Evolutionary conservation across 2,888 invertebrate species (phyloP), one percentile per base, ranked within the genome.

Genomic region (Vandiemenella viatica): DNA sequence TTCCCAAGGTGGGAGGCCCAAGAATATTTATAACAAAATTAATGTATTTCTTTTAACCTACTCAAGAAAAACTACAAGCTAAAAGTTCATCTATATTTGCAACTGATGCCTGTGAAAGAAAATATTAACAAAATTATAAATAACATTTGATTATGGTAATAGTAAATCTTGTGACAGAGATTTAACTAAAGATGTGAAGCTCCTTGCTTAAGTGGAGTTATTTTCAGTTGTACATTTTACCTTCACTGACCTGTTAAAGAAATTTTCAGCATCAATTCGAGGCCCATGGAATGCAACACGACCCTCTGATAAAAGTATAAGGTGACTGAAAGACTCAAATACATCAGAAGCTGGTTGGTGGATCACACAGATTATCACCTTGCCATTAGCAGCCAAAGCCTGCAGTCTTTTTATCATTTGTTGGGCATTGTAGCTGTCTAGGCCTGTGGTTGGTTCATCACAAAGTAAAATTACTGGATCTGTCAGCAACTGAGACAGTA

Each of bases 391-490:
- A 6, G 66, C 58, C 47, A 61, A 61, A 53, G 49, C 53, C 52
- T 51, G 66, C 41, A 65, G 55, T 6, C 68, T 65, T 47, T 67
- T 63, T 10, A 75, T 65, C 4, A 77, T 71, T 52, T 64, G 70
- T 55, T 68, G 66, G 2, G 77, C 75, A 69, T 74, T 74, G 57
- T 67, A 75, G 1, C 73, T 72, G 59, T 78, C 77, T 23, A 77
- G 61, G 15, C 77, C 75, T 46, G 70, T 67, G 0, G 72, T 74
- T 0, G 73, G 74, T 56, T 75, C 74, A 55, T 75, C 75, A 58
- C 72, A 73, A 58, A 75, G 73, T 55, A 75, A 58, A 20, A 75
- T 57, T 4, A 70, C 63, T 2, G 75, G 75, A 58, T 75, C 72
- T 2, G 72, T 73, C 44, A 74, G 57, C 22, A 72, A 58, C 69